phyloP scores from a whole-genome alignment of 2,797 vertebrate genomes.

The Silurus lanzhouensis region DNA sequence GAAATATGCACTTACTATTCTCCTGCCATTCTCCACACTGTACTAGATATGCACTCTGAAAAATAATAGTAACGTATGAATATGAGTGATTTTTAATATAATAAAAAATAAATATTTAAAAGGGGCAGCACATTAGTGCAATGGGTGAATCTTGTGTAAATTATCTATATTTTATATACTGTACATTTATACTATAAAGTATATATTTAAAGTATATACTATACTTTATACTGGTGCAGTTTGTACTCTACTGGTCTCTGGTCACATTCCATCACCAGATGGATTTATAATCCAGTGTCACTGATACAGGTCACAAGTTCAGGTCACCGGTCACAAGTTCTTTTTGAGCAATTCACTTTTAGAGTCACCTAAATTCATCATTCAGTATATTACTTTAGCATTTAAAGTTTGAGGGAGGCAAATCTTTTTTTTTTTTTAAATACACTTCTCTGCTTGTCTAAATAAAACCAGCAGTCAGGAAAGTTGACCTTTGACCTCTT shows the following conservation, averaged over 20 bases:
- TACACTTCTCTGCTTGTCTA: slow-evolving; percentile 32
- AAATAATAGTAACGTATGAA: neutral
- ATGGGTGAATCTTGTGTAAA: neutral
- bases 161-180: neutral
- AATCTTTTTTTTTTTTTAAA: slow-evolving; percentile 23
- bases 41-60: neutral
- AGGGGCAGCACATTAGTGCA: neutral
- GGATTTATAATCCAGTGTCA: neutral
- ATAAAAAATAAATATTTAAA: neutral
- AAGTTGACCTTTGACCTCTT: slow-evolving; percentile 45
- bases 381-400: neutral
- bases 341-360: neutral
- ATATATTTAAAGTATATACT: too few species aligned
- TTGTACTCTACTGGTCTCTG: neutral
- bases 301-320: neutral
- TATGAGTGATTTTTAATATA: neutral
- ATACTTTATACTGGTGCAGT: neutral
- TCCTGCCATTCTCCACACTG: neutral
- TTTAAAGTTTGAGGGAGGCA: slow-evolving; percentile 13
- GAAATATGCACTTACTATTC: neutral
- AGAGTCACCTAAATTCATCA: slow-evolving; percentile 13
- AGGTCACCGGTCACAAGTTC: neutral
- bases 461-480: slow-evolving; percentile 35
- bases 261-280: neutral
- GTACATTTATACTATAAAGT: neutral